Conservation (phyloP, 1,140 invertebrate species). For the Drosophila mayri region DNA sequence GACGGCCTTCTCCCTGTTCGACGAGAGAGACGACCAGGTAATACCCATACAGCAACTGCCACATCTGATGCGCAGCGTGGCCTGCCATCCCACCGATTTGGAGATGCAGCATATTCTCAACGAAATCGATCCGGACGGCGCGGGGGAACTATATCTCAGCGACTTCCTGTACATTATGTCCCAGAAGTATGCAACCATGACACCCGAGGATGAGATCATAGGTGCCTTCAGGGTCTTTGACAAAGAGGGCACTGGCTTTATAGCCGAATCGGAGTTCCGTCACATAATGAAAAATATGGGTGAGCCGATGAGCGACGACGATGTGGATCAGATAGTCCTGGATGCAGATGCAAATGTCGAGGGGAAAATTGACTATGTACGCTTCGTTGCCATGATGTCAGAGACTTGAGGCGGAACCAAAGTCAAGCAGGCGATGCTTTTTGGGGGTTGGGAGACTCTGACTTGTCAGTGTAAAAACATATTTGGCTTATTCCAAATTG, state of each 20-base stretch:
- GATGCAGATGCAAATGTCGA: conserved; percentile 61
- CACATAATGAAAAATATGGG: conserved; percentile 54
- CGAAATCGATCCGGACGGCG: conserved; percentile 52
- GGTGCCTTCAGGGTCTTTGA: conserved; percentile 61
- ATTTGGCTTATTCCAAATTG: conserved; percentile 17
- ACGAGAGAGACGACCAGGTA: conserved; percentile 5
- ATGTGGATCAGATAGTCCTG: conserved; percentile 55
- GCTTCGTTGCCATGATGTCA: conserved; percentile 56
- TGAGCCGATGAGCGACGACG: conserved; percentile 53
- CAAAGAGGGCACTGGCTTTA: conserved; percentile 43
- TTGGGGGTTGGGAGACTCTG: neutral
- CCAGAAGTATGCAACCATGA: conserved; percentile 43
- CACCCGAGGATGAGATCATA: conserved; percentile 61
- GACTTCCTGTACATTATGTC: conserved; percentile 63
- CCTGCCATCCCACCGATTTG: conserved; percentile 34
- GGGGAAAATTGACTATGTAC: conserved; percentile 60
- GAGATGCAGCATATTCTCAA: conserved; percentile 41
- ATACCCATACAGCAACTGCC: conserved; percentile 45
- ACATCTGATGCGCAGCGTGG: conserved; percentile 42
- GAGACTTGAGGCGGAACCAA: neutral
- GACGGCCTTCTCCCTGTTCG: conserved; percentile 53
- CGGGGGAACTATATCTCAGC: conserved; percentile 52
- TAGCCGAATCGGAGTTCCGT: conserved; percentile 58
- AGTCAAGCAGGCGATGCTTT: conserved; percentile 7
- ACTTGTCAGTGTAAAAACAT: neutral